Percentiles rank a stretch among this genome's conserved stretches.
phyloP scores from a whole-genome alignment of 2,888 invertebrate genomes.

The Anarsia innoxiella region DNA sequence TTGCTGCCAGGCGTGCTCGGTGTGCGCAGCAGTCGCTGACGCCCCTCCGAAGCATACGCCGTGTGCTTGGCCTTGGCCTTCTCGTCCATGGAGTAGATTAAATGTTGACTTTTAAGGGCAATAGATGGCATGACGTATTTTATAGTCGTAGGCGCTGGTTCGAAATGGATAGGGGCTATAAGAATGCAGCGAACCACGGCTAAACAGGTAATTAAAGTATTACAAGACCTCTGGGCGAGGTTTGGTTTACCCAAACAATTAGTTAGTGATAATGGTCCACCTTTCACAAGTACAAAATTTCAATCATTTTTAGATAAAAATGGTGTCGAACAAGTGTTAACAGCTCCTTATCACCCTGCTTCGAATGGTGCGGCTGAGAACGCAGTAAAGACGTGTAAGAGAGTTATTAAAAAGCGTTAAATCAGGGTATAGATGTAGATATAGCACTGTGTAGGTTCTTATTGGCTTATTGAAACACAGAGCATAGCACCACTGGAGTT shows the following conservation, averaged over 20 bases:
- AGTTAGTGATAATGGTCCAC: neutral
- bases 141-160: constrained; percentile 7
- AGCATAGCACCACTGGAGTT: constrained; percentile 8
- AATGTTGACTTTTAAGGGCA: constrained; percentile 10
- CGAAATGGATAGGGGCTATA: constrained; percentile 13
- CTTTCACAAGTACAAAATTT: constrained; percentile 3
- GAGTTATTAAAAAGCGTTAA: constrained; percentile 7
- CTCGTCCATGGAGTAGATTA: constrained; percentile 2
- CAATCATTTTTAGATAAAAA: constrained; percentile 4
- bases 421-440: constrained; percentile 4
- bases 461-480: constrained; percentile 7
- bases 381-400: constrained; percentile 5
- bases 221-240: constrained; percentile 6
- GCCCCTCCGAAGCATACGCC: constrained; percentile 1
- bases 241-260: neutral
- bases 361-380: constrained; percentile 6
- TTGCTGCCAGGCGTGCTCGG: neutral
- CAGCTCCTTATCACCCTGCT: neutral
- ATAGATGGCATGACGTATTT: constrained; percentile 6
- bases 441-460: constrained; percentile 6
- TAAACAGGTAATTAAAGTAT: neutral
- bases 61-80: constrained; percentile 7
- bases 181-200: constrained; percentile 10
- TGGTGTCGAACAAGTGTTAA: neutral
- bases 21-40: neutral